phyloP scores from a whole-genome alignment of 2,888 invertebrate genomes.

The Hemistola chrysoprasaria region DNA sequence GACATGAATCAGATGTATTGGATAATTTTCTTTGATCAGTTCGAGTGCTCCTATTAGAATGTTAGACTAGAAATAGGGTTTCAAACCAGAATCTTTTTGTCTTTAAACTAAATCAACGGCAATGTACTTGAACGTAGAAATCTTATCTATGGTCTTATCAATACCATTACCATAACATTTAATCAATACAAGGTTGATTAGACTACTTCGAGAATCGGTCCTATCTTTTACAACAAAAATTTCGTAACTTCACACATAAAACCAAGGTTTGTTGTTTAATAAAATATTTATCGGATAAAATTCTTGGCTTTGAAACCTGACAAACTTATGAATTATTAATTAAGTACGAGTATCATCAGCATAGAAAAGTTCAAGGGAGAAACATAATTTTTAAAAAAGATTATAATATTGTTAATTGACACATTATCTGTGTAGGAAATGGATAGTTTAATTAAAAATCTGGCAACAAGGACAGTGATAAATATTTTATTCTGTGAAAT shows the following conservation, averaged over 20 bases:
- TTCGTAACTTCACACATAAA: slow-evolving; percentile 41
- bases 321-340: slow-evolving; percentile 38
- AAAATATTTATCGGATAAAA: slow-evolving; percentile 38
- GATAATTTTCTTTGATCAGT: too few relatives aligned
- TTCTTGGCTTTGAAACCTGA: slow-evolving; percentile 32
- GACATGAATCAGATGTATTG: too few relatives aligned
- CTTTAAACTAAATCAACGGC: slow-evolving; percentile 6
- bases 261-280: slow-evolving; percentile 44
- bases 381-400: slow-evolving; percentile 28
- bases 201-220: slow-evolving; percentile 20
- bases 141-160: slow-evolving; percentile 17
- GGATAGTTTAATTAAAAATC: slow-evolving; percentile 3
- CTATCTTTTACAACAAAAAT: slow-evolving; percentile 28
- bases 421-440: slow-evolving; percentile 11
- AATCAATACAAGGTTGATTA: slow-evolving; percentile 31
- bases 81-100: neutral
- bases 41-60: too few relatives aligned
- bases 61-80: too few relatives aligned
- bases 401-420: slow-evolving; percentile 1
- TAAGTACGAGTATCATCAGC: slow-evolving; percentile 32
- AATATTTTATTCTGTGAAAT: slow-evolving; percentile 9
- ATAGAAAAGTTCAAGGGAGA: slow-evolving; percentile 47
- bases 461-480: slow-evolving; percentile 6
- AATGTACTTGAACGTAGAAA: slow-evolving; percentile 17
- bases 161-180: slow-evolving; percentile 23